Evolutionary conservation across 2,888 invertebrate species (phyloP), one percentile per base, ranked within the genome.

Genomic region (Chironomus riparius): DNA sequence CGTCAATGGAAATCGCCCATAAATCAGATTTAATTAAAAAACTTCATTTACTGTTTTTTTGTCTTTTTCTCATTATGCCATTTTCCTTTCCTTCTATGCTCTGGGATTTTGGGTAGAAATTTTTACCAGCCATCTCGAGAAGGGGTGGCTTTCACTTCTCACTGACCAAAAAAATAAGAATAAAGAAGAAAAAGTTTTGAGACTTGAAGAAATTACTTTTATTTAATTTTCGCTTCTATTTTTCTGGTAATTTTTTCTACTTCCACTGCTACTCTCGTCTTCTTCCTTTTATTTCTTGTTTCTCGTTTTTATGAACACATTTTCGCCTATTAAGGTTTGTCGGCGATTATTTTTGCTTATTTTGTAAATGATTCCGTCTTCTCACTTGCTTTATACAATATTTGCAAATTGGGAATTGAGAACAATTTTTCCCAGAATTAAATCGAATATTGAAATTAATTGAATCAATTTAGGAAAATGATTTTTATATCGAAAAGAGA

Each of bases 21-120:
- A 72, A 72, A 72, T 72, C 61, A 72, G 61, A 72, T 72, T 72
- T 72, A 72, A 72, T 72, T 72, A 62, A 72, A 72, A 72, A 72
- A 72, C 72, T 72, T 62, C 62, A 62, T 62, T 72, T 38, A 24
- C 47, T 56, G 65, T 18, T 50, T 71, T 50, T 38, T 15, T 50
- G 70, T 50, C 48, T 72, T 18, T 62, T 72, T 18, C 18, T 70
- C 28, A 13, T 22, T 70, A n/a, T 70, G 18, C 56, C 72, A 38
- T 61, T 62, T 61, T 72, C 62, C 15, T 72, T 28, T 28, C 38
- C 22, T 62, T 38, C 28, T 61, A 50, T 71, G 70, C 70, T 15
- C 38, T 22, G 68, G 50, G 50, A 50, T 50, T 13, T 13, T 4
- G 50, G 15, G 50, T n/a, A 12, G 50, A 50, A 3, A 15, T 50